Evolutionary conservation across 2,113 vertebrate species (phyloP), one percentile per base, ranked within the genome.

Genomic region (Lota lota): DNA sequence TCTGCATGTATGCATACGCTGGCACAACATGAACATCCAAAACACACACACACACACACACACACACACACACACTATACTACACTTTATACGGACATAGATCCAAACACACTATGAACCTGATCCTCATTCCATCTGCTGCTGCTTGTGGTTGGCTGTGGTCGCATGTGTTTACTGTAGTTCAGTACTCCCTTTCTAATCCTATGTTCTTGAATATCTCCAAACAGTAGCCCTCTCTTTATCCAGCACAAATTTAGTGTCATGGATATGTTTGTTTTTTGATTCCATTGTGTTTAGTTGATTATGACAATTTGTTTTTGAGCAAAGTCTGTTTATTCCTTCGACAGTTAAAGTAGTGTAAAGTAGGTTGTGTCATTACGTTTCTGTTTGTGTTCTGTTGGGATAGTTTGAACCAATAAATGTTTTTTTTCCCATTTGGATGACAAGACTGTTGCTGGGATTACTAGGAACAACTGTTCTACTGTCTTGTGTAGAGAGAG

Each of bases 111-210:
- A 28, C 28, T 28, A 28, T 28, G 28, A 28, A 28, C 4, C 6
- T 3, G 28, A 28, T 28, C 28, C 28, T 28, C 28, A 28, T 28
- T 28, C 28, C 78, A 68, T 68, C 64, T 77, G 87, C 85, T 84
- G 82, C 86, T 87, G 83, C 77, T 78, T 53, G 77, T 87, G 80
- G 80, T 87, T 85, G 80, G 77, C 86, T 68, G 79, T 87, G 77
- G 85, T 86, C 74, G 82, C 83, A 86, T 86, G 88, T 88, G 74
- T 80, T 77, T 82, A 76, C 58, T 87, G 82, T 84, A 83, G 75
- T 86, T 83, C 69, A 67, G 19, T 77, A 75, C 69, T 78, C 19
- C 53, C 72, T 77, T 80, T 75, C 69, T 77, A 68, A 79, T 79
- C 75, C 75, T 83, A 79, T 88, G 84, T 84, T 87, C 75, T 68